phyloP scores from a whole-genome alignment of 1,140 invertebrate species.

The Drosophila lini region DNA sequence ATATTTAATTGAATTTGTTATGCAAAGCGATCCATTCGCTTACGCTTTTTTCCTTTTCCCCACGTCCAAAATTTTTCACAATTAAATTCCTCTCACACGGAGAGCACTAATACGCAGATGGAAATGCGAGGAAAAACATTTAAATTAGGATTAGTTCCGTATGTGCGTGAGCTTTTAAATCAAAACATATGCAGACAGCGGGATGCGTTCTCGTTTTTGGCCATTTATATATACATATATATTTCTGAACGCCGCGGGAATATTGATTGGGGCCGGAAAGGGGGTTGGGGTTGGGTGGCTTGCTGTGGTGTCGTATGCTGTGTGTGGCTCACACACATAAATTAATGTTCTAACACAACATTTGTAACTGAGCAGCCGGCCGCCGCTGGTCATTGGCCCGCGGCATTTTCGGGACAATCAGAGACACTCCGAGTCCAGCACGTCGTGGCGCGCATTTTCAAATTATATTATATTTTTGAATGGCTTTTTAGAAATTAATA shows the following conservation, averaged over 20 bases:
- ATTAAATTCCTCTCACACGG: slow-evolving; percentile 57
- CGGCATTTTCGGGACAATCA: slow-evolving; percentile 21
- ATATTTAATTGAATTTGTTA: slow-evolving; percentile 71
- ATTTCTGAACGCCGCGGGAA: slow-evolving; percentile 46
- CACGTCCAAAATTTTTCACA: slow-evolving; percentile 25
- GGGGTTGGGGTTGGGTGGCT: too few relatives aligned
- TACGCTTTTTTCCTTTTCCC: slow-evolving; percentile 18
- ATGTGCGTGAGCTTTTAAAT: slow-evolving; percentile 64
- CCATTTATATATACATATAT: slow-evolving; percentile 24
- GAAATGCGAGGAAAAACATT: slow-evolving; percentile 46
- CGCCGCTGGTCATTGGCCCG: slow-evolving; percentile 39
- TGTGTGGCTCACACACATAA: slow-evolving; percentile 49
- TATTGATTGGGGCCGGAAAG: slow-evolving; percentile 37
- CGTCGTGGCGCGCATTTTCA: slow-evolving; percentile 70
- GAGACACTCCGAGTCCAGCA: slow-evolving; percentile 42
- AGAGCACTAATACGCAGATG: slow-evolving; percentile 4
- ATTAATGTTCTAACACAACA: slow-evolving; percentile 74
- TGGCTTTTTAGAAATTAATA: slow-evolving; percentile 81
- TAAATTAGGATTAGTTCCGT: slow-evolving; percentile 72
- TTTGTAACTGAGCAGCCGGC: slow-evolving; percentile 60
- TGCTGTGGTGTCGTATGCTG: neutral
- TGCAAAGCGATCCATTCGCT: slow-evolving; percentile 48
- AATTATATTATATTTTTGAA: slow-evolving; percentile 81
- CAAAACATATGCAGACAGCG: slow-evolving; percentile 37
- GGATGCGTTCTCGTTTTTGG: slow-evolving; percentile 33